A percentile compares a stretch with the other conserved stretches of the same genome.
Conservation (phyloP, 2,797 vertebrate species). For the Parambassis ranga region DNA sequence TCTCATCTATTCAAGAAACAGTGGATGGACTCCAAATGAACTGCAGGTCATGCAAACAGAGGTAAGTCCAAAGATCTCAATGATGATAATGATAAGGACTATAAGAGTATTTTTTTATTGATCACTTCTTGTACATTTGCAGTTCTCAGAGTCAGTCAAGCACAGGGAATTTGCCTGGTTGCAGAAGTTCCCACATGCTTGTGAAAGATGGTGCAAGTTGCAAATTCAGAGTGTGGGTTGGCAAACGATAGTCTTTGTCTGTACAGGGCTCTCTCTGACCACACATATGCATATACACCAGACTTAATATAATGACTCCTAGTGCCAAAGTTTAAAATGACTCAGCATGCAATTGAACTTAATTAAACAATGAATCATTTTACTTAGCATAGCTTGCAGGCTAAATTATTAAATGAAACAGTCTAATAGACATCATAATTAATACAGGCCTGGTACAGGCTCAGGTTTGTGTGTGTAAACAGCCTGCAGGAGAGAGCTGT, state of each 20-base stretch:
- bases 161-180: not conserved
- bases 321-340: not conserved
- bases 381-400: no score
- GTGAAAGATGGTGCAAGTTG: conserved; percentile 22
- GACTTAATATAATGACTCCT: not conserved
- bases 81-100: not conserved
- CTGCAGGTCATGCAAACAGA: not conserved
- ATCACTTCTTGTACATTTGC: no score
- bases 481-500: not conserved
- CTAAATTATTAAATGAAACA: no score
- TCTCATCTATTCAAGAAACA: not conserved
- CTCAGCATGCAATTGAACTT: no score
- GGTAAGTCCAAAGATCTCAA: not conserved
- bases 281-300: not conserved
- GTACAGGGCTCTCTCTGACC: not conserved
- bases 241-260: conserved; percentile 10
- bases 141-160: conserved; percentile 13
- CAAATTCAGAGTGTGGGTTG: not conserved
- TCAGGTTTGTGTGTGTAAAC: not conserved
- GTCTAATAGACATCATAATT: no score
- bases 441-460: not conserved
- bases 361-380: no score
- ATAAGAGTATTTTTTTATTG: no score
- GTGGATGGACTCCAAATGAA: not conserved
- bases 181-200: conserved; percentile 18